Base-by-base conservation (phyloP, 1,140 invertebrate species). In the Euura lappo region DNA sequence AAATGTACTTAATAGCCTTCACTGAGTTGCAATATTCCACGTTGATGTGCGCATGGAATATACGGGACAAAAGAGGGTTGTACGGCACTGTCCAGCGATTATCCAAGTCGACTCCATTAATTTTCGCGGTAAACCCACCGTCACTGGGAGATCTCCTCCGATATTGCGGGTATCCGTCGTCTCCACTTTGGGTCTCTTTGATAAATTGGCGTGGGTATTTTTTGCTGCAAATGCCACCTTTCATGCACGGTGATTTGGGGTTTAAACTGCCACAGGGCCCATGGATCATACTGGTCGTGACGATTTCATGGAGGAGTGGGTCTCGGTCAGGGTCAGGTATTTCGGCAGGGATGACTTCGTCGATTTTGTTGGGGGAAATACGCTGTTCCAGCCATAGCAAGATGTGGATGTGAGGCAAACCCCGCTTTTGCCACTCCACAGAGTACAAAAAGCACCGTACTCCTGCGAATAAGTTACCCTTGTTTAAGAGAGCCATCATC, bases 341-440 rank as follows among this genome's bases (percentile, higher is more conserved):
- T 78, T 89, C 85, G n/a, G 83, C 87, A 47, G 64, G 83, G 69
- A 86, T 80, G 43, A 81, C 65, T 44, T 79, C 68, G 72, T 88
- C 84, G 65, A 85, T 80, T 0, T 51, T 11, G 47, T 51, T 51
- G 2, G 44, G 70, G 72, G 44, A 72, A 69, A 67, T 77, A 75
- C 67, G 74, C 72, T 46, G 72, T 70, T 64, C 76, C 73, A 64
- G 78, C 72, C 65, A 70, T 68, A 71, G 74, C 72, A 86, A 72
- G 68, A 88, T 83, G 78, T 90, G 85, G 42, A 70, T 76, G 76
- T 82, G 81, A 60, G 79, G 86, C 13, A 89, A 72, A 42, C 88
- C 88, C 70, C 88, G 75, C 76, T 89, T 90, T 77, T 89, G 88
- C 78, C 80, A 89, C 79, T 90, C 88, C 65, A 86, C 79, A 44